Conservation (phyloP, 2,888 invertebrate genomes). For the Chrysodeixis includens region DNA sequence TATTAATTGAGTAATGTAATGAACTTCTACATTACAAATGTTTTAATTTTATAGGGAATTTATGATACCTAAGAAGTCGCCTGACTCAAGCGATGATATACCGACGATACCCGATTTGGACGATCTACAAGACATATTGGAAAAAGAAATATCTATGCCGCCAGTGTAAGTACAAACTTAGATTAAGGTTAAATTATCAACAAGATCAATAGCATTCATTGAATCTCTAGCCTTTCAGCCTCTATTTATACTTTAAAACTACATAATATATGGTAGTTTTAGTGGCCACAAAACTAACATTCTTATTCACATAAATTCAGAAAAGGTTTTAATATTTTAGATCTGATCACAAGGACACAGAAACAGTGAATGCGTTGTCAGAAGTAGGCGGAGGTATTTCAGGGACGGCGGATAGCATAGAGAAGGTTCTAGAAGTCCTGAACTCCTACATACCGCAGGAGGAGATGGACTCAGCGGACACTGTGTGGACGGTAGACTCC, state of each 20-base stretch:
- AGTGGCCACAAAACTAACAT: background rate
- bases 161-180: conserved; percentile 70
- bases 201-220: too few species aligned
- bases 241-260: too few species aligned
- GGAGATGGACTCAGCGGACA: conserved; percentile 78
- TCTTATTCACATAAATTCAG: conserved; percentile 6
- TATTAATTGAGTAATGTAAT: background rate
- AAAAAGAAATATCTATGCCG: conserved; percentile 81
- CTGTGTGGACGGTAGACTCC: conserved; percentile 84
- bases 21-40: background rate
- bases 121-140: conserved; percentile 83
- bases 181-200: background rate
- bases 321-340: conserved; percentile 58
- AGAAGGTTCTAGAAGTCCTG: conserved; percentile 77
- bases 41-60: conserved; percentile 74
- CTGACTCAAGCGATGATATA: conserved; percentile 84
- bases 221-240: too few species aligned
- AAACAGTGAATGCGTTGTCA: conserved; percentile 79
- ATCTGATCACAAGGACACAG: conserved; percentile 73
- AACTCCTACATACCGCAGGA: conserved; percentile 78
- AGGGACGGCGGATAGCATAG: conserved; percentile 77
- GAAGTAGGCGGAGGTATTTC: conserved; percentile 79
- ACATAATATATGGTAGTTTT: too few species aligned
- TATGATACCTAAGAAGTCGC: conserved; percentile 81
- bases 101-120: conserved; percentile 87